Base-by-base conservation (phyloP, 2,888 invertebrate species). In the Tachystola acroxantha region DNA sequence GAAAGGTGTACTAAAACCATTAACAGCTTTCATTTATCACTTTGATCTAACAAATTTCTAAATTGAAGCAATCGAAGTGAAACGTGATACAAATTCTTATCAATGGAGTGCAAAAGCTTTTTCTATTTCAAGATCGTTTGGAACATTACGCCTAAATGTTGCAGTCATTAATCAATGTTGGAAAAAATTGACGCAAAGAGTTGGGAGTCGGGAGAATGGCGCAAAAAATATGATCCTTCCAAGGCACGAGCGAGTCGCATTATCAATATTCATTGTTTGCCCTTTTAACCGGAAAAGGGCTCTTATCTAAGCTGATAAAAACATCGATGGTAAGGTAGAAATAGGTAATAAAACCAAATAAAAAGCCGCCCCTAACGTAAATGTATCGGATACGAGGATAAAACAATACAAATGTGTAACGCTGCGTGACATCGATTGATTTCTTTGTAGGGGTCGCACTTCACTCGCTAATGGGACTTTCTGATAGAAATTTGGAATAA, bases 131-230 rank as follows among this genome's bases (percentile, higher is more conserved):
- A 42, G 48, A 54, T 55, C 52, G 47, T 58, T 57, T 57, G 43
- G 55, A 61, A 53, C 45, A 57, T 62, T 49, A 53, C 57, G 48
- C 53, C 48, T 53, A 64, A 66, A 64, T 58, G 60, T 59, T 49
- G 40, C 54, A 56, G 48, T 61, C 63, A 73, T 76, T 71, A 74
- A 76, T 75, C 75, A 76, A 60, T 50, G 64, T 61, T 54, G 48
- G 64, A 68, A 69, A 71, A 59, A 53, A 59, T n/a, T 67, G 62
- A 61, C 60, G 61, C 51, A 54, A 70, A 63, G 63, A 64, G 64
- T 67, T 70, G 24, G 24, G n/a, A 61, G n/a, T n/a, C n/a, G 59
- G 53, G 53, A 58, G 53, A 56, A 64, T 57, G 53, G 53, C 36
- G 58, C 62, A 69, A 73, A 72, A 72, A 71, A 57, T 24, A 24